Evolutionary conservation across 2,888 invertebrate species (phyloP).

Genomic region (Drosophila prostipennis): DNA sequence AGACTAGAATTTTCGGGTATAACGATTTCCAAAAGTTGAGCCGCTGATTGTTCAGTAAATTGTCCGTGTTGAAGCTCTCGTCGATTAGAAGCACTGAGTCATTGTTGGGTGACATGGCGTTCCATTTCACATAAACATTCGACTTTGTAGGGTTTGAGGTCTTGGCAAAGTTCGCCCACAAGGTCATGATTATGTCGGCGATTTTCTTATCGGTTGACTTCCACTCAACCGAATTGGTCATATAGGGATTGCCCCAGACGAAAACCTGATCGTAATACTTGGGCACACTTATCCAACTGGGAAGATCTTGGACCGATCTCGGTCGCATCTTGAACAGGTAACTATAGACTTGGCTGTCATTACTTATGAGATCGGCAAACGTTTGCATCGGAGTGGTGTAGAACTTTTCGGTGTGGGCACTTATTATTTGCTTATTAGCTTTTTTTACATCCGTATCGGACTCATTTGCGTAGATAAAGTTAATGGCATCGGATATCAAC

Average conservation of each 20-base stretch:
- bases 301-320: constrained; percentile 88
- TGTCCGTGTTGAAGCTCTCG: constrained; percentile 91
- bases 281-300: constrained; percentile 92
- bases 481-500: constrained; percentile 89
- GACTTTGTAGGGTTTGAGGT: constrained; percentile 89
- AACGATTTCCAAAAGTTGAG: constrained; percentile 94
- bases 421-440: constrained; percentile 87
- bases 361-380: constrained; percentile 88
- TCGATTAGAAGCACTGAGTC: constrained; percentile 91
- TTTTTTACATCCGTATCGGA: constrained; percentile 86
- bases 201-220: constrained; percentile 91
- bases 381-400: constrained; percentile 90
- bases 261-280: constrained; percentile 93
- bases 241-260: constrained; percentile 92
- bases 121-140: constrained; percentile 91
- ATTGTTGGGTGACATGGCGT: constrained; percentile 87
- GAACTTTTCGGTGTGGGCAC: constrained; percentile 90
- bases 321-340: constrained; percentile 92
- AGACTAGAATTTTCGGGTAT: constrained; percentile 90
- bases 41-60: constrained; percentile 90
- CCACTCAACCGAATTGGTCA: constrained; percentile 88
- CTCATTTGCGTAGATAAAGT: constrained; percentile 89
- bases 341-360: constrained; percentile 86
- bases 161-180: constrained; percentile 92
- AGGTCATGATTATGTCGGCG: constrained; percentile 91